Conservation (phyloP, 2,113 vertebrate genomes). For the Psephotus haematonotus region DNA sequence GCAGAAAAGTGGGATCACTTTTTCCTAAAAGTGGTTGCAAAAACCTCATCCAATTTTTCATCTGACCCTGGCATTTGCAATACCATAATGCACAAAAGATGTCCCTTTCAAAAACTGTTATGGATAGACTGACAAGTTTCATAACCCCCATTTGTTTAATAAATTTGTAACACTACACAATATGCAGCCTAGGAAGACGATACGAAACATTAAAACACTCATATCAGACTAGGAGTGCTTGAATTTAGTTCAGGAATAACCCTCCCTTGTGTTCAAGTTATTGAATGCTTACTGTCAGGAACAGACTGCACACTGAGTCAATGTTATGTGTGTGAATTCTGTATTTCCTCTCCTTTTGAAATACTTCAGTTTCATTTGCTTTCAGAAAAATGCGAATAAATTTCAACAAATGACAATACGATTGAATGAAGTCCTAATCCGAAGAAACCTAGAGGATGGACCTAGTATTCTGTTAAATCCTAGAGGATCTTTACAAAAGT, state of each 20-base stretch:
- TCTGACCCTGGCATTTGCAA: neutral
- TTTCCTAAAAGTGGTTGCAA: neutral
- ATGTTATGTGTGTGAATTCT: neutral
- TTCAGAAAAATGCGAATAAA: neutral
- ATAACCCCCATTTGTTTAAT: neutral
- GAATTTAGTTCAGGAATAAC: neutral
- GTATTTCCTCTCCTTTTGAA: neutral
- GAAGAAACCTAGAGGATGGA: neutral
- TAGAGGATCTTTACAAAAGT: neutral
- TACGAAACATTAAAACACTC: neutral
- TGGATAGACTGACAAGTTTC: neutral
- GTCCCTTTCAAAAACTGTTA: neutral
- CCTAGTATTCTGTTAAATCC: neutral
- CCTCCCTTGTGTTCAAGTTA: neutral
- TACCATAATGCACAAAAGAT: neutral
- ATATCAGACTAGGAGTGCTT: neutral
- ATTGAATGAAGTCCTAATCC: neutral
- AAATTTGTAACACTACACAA: neutral
- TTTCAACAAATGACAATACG: neutral
- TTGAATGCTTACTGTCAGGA: neutral
- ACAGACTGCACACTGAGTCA: neutral
- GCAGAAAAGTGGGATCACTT: neutral
- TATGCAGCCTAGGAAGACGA: neutral
- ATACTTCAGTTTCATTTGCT: neutral
- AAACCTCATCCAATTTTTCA: neutral